phyloP scores from a whole-genome alignment of 2,888 invertebrate species.

The Erebia aethiops region DNA sequence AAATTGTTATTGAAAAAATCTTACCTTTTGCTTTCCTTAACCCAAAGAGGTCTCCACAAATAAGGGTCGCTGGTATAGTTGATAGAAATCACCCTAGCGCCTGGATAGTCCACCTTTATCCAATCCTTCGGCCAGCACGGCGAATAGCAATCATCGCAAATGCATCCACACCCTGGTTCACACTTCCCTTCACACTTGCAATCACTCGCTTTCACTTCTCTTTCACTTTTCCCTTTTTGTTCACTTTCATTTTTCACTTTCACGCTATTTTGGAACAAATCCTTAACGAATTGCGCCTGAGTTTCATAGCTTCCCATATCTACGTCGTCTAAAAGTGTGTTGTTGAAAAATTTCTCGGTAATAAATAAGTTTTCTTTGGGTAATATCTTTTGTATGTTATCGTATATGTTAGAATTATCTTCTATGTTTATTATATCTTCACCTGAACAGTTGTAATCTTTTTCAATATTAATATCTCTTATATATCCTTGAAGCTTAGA shows the following conservation, averaged over 20 bases:
- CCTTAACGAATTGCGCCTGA: constrained; percentile 68
- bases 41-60: constrained; percentile 90
- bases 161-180: constrained; percentile 67
- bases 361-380: constrained; percentile 62
- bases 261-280: constrained; percentile 60
- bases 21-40: constrained; percentile 85
- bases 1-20: background rate
- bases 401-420: constrained; percentile 18
- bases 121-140: constrained; percentile 94
- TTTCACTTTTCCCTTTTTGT: constrained; percentile 14
- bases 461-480: background rate
- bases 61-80: constrained; percentile 92
- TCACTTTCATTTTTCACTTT: constrained; percentile 41
- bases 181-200: constrained; percentile 55
- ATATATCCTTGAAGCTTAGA: background rate
- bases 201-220: constrained; percentile 41
- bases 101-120: constrained; percentile 90
- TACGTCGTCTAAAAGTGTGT: constrained; percentile 54
- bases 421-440: background rate
- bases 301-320: constrained; percentile 64
- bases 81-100: constrained; percentile 89
- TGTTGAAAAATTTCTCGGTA: constrained; percentile 70
- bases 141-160: constrained; percentile 80
- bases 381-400: constrained; percentile 38
- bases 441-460: background rate